A percentile compares a stretch with the other conserved stretches of the same genome.
These are phyloP conservation scores for Latrodectus hesperus DNA, from an alignment of 2,888 invertebrate genomes.

Conservation along the genomic window DNA sequence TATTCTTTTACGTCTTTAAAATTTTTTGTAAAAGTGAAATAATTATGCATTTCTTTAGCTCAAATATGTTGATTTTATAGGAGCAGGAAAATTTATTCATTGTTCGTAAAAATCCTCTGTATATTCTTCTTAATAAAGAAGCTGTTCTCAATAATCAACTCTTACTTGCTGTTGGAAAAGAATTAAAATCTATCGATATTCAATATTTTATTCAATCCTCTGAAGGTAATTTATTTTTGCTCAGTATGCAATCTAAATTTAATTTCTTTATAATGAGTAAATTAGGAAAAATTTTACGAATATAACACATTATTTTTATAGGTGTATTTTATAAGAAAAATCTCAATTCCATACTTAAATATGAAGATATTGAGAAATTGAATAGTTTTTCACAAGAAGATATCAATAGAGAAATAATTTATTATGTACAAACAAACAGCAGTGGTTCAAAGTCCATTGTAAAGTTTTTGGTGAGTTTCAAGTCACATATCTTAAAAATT, in stretches of 20 bases:
- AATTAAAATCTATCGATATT: conserved; percentile 24
- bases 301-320: not conserved
- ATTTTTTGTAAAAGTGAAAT: not conserved
- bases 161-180: conserved; percentile 32
- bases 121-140: not conserved
- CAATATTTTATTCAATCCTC: conserved; percentile 5
- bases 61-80: conserved; percentile 11
- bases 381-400: conserved; percentile 50
- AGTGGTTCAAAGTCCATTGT: conserved; percentile 8
- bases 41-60: not conserved
- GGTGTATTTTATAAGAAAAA: conserved; percentile 28
- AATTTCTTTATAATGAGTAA: too few species aligned
- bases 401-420: conserved; percentile 33
- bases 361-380: conserved; percentile 12
- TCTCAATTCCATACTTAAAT: not conserved
- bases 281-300: not conserved
- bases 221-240: not conserved
- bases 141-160: conserved; percentile 24
- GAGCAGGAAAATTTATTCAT: conserved; percentile 11
- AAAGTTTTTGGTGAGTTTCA: not conserved
- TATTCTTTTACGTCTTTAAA: not conserved
- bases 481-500: not conserved
- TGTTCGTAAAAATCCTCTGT: conserved; percentile 39
- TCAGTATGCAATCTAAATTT: not conserved
- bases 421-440: conserved; percentile 16